phyloP scores from a whole-genome alignment of 1,140 invertebrate genomes.

The Drosophila truncata region DNA sequence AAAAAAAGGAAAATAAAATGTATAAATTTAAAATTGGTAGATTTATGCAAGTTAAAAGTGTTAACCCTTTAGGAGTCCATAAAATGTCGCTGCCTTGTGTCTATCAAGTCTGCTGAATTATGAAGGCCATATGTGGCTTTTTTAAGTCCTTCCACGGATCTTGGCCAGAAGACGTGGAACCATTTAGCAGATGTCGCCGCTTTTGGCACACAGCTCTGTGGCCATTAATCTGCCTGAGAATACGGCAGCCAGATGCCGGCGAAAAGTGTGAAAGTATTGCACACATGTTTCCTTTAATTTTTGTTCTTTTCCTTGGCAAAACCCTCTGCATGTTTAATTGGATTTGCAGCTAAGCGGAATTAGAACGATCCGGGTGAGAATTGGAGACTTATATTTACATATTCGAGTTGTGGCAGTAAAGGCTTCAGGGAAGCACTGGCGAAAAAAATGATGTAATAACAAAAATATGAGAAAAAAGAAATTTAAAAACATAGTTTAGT shows the following conservation, averaged over 20 bases:
- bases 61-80: slow-evolving; percentile 11
- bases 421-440: background rate
- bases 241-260: slow-evolving; percentile 33
- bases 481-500: background rate
- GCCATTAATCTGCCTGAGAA: slow-evolving; percentile 45
- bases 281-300: slow-evolving; percentile 56
- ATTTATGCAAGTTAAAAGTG: too few species aligned
- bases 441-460: background rate
- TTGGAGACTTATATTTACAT: slow-evolving; percentile 17
- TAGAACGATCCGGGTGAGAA: slow-evolving; percentile 14
- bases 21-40: background rate
- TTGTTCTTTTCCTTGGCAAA: slow-evolving; percentile 25
- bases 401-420: slow-evolving; percentile 1
- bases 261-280: slow-evolving; percentile 47
- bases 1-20: background rate
- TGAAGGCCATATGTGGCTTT: slow-evolving; percentile 14
- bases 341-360: slow-evolving; percentile 62
- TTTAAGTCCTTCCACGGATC: background rate
- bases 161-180: background rate
- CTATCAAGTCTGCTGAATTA: slow-evolving; percentile 18
- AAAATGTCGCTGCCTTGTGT: slow-evolving; percentile 6
- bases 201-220: slow-evolving; percentile 39
- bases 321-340: slow-evolving; percentile 59
- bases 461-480: background rate
- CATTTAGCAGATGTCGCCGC: slow-evolving; percentile 32